phyloP scores from a whole-genome alignment of 2,888 invertebrate genomes.

The Tethea ocularis region DNA sequence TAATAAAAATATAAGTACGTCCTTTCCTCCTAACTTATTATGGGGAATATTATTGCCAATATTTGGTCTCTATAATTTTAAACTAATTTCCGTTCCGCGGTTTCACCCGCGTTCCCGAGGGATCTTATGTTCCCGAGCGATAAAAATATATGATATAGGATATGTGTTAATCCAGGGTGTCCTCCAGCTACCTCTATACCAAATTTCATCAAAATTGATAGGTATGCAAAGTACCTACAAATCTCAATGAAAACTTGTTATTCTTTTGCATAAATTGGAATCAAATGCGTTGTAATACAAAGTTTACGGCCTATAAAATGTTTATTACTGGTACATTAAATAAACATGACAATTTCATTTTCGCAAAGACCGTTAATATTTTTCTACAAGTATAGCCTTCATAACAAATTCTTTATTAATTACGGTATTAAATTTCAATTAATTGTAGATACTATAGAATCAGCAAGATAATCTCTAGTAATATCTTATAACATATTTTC shows the following conservation, averaged over 20 bases:
- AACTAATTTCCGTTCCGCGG: too few species aligned
- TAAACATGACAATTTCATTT: slow-evolving; percentile 5
- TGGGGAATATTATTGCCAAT: too few species aligned
- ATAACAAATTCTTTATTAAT: not conserved
- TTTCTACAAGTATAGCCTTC: not conserved
- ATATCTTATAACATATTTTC: not conserved
- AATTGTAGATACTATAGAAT: not conserved
- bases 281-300: slow-evolving; percentile 2
- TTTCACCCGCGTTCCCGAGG: too few species aligned
- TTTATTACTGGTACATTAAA: slow-evolving; percentile 5
- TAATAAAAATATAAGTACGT: too few species aligned
- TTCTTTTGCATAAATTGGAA: not conserved
- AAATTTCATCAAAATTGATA: too few species aligned
- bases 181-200: too few species aligned
- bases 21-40: too few species aligned
- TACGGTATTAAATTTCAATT: not conserved
- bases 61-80: too few species aligned
- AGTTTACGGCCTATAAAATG: not conserved
- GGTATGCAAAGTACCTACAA: too few species aligned
- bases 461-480: not conserved
- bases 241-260: not conserved
- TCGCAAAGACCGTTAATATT: not conserved
- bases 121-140: too few species aligned
- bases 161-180: too few species aligned
- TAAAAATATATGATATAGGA: too few species aligned